Evolutionary conservation across 53 echinoderm and acorn worm species (phyloP).

Genomic region (Echinometra lucunter): DNA sequence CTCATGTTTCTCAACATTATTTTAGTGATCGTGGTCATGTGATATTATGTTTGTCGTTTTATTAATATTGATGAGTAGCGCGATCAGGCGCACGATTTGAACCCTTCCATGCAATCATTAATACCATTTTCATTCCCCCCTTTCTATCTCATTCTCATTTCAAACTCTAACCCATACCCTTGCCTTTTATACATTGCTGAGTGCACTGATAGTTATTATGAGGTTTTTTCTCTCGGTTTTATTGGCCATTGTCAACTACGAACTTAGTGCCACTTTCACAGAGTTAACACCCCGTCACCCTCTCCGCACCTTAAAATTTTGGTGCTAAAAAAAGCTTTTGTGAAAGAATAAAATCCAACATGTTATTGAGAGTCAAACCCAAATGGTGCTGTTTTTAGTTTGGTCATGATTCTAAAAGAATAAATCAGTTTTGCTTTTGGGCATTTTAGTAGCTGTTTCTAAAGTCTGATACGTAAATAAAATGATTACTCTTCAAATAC

Average conservation of each 20-base stretch:
- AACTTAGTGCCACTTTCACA: neutral
- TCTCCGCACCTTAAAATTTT: neutral
- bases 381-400: neutral
- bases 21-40: neutral
- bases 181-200: neutral
- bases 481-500: neutral
- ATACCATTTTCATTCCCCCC: constrained; percentile 1
- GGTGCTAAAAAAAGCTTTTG: no score
- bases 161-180: neutral
- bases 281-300: neutral
- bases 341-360: neutral
- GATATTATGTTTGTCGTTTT: neutral
- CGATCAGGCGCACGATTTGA: constrained; percentile 37
- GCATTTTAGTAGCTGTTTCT: neutral
- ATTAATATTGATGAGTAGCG: neutral
- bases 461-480: neutral
- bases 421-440: no score
- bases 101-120: neutral
- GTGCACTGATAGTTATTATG: neutral
- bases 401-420: neutral
- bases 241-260: neutral
- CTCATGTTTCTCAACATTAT: neutral
- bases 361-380: neutral
- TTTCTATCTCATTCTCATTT: neutral
- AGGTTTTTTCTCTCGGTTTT: neutral